Conservation (phyloP, 1,140 invertebrate genomes). For the Drosophila sp. region DNA sequence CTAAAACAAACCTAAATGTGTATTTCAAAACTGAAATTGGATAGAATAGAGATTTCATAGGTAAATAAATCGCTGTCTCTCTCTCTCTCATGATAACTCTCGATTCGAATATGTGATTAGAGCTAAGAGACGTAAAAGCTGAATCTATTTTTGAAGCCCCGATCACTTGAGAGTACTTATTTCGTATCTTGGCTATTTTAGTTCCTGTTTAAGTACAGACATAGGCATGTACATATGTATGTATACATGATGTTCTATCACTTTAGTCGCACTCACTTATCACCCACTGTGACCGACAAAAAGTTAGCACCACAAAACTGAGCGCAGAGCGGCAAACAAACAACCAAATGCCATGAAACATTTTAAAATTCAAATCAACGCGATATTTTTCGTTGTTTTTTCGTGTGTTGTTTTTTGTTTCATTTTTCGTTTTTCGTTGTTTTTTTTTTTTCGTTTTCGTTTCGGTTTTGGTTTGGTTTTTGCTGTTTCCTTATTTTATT, state of each 20-base stretch:
- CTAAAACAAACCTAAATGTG: too few species aligned
- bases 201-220: neutral
- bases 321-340: slow-evolving; percentile 47
- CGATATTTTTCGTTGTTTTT: slow-evolving; percentile 47
- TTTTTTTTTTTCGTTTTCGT: slow-evolving; percentile 70
- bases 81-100: too few species aligned
- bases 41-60: too few species aligned
- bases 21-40: too few species aligned
- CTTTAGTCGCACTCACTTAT: slow-evolving; percentile 13
- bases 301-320: slow-evolving; percentile 60
- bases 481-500: slow-evolving; percentile 37
- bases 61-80: too few species aligned
- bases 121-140: too few species aligned
- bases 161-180: neutral
- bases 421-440: slow-evolving; percentile 69
- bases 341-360: slow-evolving; percentile 73
- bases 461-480: slow-evolving; percentile 47
- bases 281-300: slow-evolving; percentile 44
- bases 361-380: slow-evolving; percentile 81
- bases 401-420: slow-evolving; percentile 73
- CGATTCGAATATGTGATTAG: too few species aligned
- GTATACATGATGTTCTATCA: neutral
- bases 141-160: too few species aligned
- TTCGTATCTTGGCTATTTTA: neutral
- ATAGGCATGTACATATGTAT: neutral